Conservation (phyloP, 1,140 invertebrate genomes). For the Neomicropteryx cornuta region DNA sequence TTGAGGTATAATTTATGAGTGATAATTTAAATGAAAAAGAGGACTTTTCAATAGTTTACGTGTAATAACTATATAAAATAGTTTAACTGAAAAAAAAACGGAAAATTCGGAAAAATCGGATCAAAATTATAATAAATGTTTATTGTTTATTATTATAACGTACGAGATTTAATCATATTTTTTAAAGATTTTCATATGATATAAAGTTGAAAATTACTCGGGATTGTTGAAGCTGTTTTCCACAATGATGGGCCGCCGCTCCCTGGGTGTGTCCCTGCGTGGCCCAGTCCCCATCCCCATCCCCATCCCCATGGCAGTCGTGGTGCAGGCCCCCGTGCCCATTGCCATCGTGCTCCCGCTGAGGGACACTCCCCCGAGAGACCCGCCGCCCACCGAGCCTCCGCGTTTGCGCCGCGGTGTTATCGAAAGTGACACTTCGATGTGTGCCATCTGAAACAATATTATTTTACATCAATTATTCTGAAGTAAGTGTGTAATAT, state of each 20-base stretch:
- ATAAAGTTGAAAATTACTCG: constrained; percentile 17
- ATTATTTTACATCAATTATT: too few relatives aligned
- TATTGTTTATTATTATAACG: too few relatives aligned
- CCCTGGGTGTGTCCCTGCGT: constrained; percentile 74
- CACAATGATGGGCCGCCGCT: constrained; percentile 45
- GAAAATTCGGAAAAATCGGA: too few relatives aligned
- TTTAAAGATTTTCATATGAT: constrained; percentile 10
- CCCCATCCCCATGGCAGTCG: constrained; percentile 51
- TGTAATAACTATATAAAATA: too few relatives aligned
- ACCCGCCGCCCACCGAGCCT: constrained; percentile 40
- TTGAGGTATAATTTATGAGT: too few relatives aligned
- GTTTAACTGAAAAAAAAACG: too few relatives aligned
- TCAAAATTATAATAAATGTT: too few relatives aligned
- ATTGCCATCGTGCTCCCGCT: constrained; percentile 22
- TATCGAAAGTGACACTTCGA: constrained; percentile 66
- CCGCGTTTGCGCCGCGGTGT: constrained; percentile 47
- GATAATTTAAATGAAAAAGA: too few relatives aligned
- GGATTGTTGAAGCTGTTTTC: constrained; percentile 14
- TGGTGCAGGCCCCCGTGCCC: constrained; percentile 30
- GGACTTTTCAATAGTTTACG: too few relatives aligned
- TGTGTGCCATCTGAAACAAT: constrained; percentile 75
- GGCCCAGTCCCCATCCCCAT: constrained; percentile 55
- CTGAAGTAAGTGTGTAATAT: too few relatives aligned
- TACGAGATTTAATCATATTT: constrained; percentile 3
- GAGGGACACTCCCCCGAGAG: constrained; percentile 18